Conservation (phyloP, 92 coral and sea anemone species). For the Epizoanthus rinbou region DNA sequence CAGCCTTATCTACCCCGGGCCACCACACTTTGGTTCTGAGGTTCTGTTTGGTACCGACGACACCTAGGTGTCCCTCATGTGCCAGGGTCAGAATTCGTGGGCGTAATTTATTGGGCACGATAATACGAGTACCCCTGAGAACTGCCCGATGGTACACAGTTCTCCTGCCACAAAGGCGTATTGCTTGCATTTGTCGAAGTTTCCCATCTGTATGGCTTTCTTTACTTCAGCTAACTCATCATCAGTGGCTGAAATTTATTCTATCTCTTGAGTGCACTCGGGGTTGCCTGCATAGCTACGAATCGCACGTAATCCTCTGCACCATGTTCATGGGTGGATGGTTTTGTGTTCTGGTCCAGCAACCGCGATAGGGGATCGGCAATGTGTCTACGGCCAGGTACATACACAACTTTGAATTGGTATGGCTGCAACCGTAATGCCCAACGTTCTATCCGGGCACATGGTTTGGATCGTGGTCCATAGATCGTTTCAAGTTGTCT, state of each 20-base stretch:
- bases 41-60: slow-evolving; percentile 54
- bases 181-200: slow-evolving; percentile 36
- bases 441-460: slow-evolving; percentile 39
- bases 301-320: slow-evolving; percentile 36
- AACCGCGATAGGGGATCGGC: slow-evolving; percentile 43
- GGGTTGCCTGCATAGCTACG: slow-evolving; percentile 40
- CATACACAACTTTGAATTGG: slow-evolving; percentile 18
- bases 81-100: slow-evolving; percentile 15
- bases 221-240: slow-evolving; percentile 31
- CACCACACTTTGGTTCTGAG: slow-evolving; percentile 65
- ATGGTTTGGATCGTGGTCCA: slow-evolving; percentile 23
- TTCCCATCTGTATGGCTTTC: slow-evolving; percentile 9
- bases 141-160: neutral
- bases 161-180: slow-evolving; percentile 38
- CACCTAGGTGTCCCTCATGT: slow-evolving; percentile 24
- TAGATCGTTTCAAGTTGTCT: slow-evolving; percentile 19
- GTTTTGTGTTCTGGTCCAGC: neutral
- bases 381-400: slow-evolving; percentile 25
- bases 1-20: slow-evolving; percentile 63
- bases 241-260: slow-evolving; percentile 33
- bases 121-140: neutral
- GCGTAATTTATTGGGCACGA: slow-evolving; percentile 24
- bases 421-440: slow-evolving; percentile 35
- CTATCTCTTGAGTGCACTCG: slow-evolving; percentile 42
- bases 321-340: neutral